phyloP scores from a whole-genome alignment of 2,888 invertebrate species.

The Himalopsyche anomala region DNA sequence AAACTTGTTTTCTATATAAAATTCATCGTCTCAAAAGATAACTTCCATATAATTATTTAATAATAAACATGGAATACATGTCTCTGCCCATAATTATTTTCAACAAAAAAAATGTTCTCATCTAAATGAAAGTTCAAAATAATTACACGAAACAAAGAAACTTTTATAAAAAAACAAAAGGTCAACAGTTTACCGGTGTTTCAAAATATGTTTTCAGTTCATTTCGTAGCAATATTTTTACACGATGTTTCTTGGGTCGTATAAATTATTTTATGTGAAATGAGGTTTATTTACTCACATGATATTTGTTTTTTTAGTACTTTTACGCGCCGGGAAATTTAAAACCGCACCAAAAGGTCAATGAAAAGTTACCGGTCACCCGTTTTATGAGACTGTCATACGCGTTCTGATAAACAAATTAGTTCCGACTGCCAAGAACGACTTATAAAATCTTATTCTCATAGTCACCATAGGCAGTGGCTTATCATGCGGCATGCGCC shows the following conservation, averaged over 20 bases:
- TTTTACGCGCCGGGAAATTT: conserved; percentile 21
- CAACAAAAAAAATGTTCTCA: not conserved
- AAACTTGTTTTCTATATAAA: too few species aligned
- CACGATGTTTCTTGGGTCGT: conserved; percentile 1
- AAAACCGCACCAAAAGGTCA: conserved; percentile 40
- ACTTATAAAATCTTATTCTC: not conserved
- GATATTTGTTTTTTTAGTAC: conserved; percentile 36
- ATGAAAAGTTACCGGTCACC: conserved; percentile 34
- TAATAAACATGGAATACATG: too few species aligned
- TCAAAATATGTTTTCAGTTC: conserved; percentile 1
- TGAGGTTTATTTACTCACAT: not conserved
- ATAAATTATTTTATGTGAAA: conserved; percentile 37
- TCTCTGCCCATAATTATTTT: too few species aligned
- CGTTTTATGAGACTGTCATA: conserved; percentile 31
- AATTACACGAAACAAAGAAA: not conserved
- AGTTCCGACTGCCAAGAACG: conserved; percentile 36
- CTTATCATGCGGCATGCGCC: too few species aligned
- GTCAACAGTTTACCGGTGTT: not conserved
- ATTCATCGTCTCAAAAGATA: too few species aligned
- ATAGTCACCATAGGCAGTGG: not conserved
- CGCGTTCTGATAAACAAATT: conserved; percentile 45
- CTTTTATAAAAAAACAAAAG: not conserved
- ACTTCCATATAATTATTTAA: too few species aligned
- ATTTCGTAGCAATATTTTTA: conserved; percentile 1
- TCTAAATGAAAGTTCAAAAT: not conserved